These are phyloP conservation scores for Augochlora pura DNA, from an alignment of 1,140 invertebrate species.

Conservation along the genomic window DNA sequence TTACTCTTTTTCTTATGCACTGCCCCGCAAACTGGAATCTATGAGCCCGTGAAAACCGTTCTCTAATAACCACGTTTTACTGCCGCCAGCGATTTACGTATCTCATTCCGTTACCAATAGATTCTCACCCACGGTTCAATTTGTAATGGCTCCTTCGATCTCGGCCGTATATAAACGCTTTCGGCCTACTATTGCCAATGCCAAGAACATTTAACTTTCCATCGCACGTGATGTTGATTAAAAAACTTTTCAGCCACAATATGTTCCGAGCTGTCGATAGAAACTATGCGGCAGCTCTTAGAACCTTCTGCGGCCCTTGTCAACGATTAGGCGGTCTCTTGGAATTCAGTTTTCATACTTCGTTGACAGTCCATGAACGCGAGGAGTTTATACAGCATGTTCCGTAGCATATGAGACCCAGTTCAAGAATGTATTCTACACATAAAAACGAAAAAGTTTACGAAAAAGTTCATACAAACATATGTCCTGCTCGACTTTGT, in stretches of 20 bases:
- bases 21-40: conserved; percentile 14
- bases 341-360: background rate
- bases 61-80: conserved; percentile 7
- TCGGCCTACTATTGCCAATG: background rate
- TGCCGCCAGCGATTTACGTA: conserved; percentile 21
- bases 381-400: too few species aligned
- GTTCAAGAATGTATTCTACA: too few species aligned
- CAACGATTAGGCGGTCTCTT: background rate
- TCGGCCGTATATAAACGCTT: background rate
- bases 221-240: conserved; percentile 1
- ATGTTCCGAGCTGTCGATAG: background rate
- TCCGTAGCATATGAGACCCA: too few species aligned
- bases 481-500: too few species aligned
- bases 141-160: background rate
- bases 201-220: background rate
- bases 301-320: background rate
- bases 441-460: too few species aligned
- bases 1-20: conserved; percentile 10
- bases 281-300: background rate
- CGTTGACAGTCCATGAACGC: too few species aligned
- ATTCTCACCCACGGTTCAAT: conserved; percentile 14
- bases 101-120: conserved; percentile 18
- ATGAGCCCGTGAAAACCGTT: conserved; percentile 26
- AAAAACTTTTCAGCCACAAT: conserved; percentile 19
- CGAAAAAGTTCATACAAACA: too few species aligned